Conservation (phyloP, 1,140 invertebrate genomes). For the Procambarus virginalis region DNA sequence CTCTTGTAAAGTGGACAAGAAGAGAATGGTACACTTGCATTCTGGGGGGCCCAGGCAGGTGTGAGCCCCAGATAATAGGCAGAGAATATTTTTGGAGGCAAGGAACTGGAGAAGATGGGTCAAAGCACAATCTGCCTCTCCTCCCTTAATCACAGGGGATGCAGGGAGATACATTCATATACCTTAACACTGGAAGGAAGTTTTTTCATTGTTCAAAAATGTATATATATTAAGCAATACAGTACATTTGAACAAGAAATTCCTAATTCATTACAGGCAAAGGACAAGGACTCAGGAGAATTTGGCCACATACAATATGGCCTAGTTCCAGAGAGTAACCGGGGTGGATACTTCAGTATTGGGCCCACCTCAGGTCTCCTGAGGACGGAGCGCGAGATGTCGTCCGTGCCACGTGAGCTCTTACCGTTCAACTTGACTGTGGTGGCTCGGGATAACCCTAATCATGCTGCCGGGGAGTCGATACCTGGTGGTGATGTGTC, state of each 20-base stretch:
- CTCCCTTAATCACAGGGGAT: too few relatives aligned
- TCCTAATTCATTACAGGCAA: constrained; percentile 31
- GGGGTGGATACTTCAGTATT: constrained; percentile 59
- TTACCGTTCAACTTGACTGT: constrained; percentile 63
- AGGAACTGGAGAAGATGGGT: too few relatives aligned
- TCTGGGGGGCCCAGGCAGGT: too few relatives aligned
- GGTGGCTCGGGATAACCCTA: constrained; percentile 47
- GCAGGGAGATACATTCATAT: too few relatives aligned
- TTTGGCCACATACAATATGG: constrained; percentile 45
- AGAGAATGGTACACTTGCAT: too few relatives aligned
- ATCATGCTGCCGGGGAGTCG: neutral
- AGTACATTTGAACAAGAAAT: neutral
- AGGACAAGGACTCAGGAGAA: constrained; percentile 53
- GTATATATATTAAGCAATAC: too few relatives aligned
- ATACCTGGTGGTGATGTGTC: neutral
- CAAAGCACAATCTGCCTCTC: too few relatives aligned
- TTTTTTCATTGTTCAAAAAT: too few relatives aligned
- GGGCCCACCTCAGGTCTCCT: constrained; percentile 31
- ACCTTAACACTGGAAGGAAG: too few relatives aligned
- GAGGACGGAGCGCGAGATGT: constrained; percentile 33
- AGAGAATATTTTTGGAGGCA: too few relatives aligned
- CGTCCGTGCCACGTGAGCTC: constrained; percentile 44
- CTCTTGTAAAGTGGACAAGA: too few relatives aligned
- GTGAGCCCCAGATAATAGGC: too few relatives aligned
- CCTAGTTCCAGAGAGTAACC: constrained; percentile 63